A percentile compares a stretch with the other conserved stretches of the same genome.
Evolutionary conservation across 2,797 vertebrate genomes (phyloP).

Genomic region (Oryzias sinensis): DNA sequence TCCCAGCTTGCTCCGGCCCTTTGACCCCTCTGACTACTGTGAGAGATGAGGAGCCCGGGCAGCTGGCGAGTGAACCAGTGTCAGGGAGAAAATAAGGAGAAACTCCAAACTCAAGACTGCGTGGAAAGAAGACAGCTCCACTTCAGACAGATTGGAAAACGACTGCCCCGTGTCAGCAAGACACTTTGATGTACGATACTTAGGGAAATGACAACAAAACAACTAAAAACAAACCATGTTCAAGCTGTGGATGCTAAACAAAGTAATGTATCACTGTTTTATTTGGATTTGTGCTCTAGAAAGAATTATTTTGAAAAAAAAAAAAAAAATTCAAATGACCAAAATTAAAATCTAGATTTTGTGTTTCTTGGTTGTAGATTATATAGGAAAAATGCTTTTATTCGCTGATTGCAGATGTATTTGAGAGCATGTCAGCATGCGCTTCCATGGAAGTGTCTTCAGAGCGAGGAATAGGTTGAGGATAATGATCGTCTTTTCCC

Average conservation of each 20-base stretch:
- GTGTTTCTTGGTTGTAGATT: background rate
- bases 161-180: constrained; percentile 63
- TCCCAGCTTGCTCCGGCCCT: constrained; percentile 74
- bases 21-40: constrained; percentile 76
- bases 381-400: constrained; percentile 16
- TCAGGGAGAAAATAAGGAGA: constrained; percentile 67
- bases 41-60: constrained; percentile 76
- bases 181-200: constrained; percentile 67
- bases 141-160: constrained; percentile 78
- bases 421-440: constrained; percentile 27
- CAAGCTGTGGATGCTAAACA: constrained; percentile 23
- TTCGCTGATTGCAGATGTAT: constrained; percentile 25
- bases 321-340: background rate
- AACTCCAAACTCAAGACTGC: constrained; percentile 63
- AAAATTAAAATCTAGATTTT: background rate
- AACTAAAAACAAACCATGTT: constrained; percentile 47
- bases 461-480: constrained; percentile 65
- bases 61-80: constrained; percentile 66
- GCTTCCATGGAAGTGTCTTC: constrained; percentile 53
- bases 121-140: constrained; percentile 65
- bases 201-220: constrained; percentile 59
- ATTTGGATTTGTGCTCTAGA: too few relatives aligned
- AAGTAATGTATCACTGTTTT: constrained; percentile 3
- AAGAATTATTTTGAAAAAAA: background rate
- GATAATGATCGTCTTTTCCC: constrained; percentile 70